Evolutionary conservation across 2,797 vertebrate genomes (phyloP), one percentile per base, ranked within the genome.

Genomic region (Decapterus maruadsi): DNA sequence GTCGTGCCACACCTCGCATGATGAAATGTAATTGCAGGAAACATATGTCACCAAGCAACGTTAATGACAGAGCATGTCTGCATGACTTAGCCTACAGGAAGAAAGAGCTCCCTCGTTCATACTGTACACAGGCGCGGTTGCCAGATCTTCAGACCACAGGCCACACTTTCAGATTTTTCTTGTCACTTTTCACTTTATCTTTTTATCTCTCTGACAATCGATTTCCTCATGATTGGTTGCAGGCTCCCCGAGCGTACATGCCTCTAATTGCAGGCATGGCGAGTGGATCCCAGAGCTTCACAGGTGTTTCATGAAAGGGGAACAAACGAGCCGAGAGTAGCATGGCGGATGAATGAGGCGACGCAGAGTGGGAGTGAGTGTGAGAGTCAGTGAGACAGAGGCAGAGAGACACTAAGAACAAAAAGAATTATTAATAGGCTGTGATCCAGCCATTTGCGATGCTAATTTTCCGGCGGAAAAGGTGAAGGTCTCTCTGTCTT

Each of bases 251-350:
- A 85, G 69, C 50, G 48, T 53, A 50, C 14, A 26, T 26, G 53
- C 13, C 55, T 88, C 66, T 89, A 83, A 89, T 80, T 87, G 76
- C 77, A 78, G 65, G 55, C 72, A 29, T 16, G 68, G 72, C 19
- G 19, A 81, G 78, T 54, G 75, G 69, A 84, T 89, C 86, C 83
- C 81, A 0, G 59, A 82, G 85, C 78, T 67, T 81, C 80, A 72
- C 88, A 90, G 88, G 87, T 90, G 89, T 85, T 85, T 85, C 75
- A 83, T 88, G 77, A 84, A 90, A 89, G 80, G 61, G 83, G 78
- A 82, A 81, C 72, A 85, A 91, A 90, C 72, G 85, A 73, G 72
- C 57, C n/a, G 60, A 77, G 64, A 73, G 68, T 13, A 65, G 57
- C 72, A n/a, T 9, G 5, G 72, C 26, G 50, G 77, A 90, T 73